These are phyloP conservation scores for Solen grandis DNA, from an alignment of 1,140 invertebrate genomes.

Conservation along the genomic window DNA sequence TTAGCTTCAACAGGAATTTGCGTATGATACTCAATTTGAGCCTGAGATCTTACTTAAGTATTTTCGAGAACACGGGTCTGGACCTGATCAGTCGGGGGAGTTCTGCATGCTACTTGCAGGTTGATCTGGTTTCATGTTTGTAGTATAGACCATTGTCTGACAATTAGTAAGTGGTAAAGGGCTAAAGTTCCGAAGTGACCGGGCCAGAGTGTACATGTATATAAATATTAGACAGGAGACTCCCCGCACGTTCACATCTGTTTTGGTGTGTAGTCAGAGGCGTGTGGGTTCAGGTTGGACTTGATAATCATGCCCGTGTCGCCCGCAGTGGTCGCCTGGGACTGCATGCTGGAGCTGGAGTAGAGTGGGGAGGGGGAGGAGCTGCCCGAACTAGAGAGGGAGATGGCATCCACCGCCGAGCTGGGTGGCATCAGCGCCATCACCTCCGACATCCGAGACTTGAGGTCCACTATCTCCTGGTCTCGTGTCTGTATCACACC, in stretches of 20 bases:
- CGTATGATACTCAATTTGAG: no score
- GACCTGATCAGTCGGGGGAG: no score
- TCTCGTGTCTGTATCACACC: conserved; percentile 90
- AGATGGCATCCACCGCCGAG: conserved; percentile 72
- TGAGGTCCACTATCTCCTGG: conserved; percentile 94
- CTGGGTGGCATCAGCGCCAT: conserved; percentile 91
- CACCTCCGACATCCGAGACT: conserved; percentile 92
- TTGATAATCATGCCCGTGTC: conserved; percentile 72
- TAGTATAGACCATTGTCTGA: no score
- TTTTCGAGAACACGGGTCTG: no score
- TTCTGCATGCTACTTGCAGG: no score
- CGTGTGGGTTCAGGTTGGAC: conserved; percentile 94
- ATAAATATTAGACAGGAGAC: no score
- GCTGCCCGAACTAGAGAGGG: conserved; percentile 66
- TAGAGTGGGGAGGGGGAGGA: conserved; percentile 74
- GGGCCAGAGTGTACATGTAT: no score
- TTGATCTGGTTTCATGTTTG: no score
- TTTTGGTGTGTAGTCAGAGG: conserved; percentile 92
- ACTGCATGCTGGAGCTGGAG: conserved; percentile 47
- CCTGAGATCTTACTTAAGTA: no score
- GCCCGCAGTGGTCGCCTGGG: conserved; percentile 55
- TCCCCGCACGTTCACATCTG: conserved; percentile 39
- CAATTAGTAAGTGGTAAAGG: no score
- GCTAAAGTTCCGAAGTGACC: no score
- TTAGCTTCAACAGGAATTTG: no score